Conservation (phyloP, 1,140 invertebrate species). For the Anastrepha ludens region DNA sequence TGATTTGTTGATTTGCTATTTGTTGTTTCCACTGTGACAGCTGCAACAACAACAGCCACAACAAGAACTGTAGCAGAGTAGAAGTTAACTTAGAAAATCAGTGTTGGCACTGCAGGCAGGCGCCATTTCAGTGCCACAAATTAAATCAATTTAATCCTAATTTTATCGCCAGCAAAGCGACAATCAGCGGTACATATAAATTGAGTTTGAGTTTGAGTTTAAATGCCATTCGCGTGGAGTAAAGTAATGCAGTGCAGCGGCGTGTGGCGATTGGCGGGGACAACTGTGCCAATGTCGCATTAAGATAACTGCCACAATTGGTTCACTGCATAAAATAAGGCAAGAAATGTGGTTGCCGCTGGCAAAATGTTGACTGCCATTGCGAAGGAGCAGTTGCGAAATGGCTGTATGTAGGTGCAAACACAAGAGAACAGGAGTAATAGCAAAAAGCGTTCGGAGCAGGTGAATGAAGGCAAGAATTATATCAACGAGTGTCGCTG, state of each 20-base stretch:
- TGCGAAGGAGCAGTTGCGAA: neutral
- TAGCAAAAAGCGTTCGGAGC: neutral
- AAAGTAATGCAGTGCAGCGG: neutral
- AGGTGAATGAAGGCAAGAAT: slow-evolving; percentile 5
- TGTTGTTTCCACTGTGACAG: neutral
- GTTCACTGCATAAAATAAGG: slow-evolving; percentile 7
- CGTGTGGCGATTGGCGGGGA: neutral
- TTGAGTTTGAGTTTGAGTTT: slow-evolving; percentile 15
- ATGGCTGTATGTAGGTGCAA: neutral
- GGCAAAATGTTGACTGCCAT: neutral
- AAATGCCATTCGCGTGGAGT: neutral
- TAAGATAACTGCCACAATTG: slow-evolving; percentile 50
- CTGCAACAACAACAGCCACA: neutral
- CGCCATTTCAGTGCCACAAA: slow-evolving; percentile 42
- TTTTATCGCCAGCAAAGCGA: slow-evolving; percentile 43
- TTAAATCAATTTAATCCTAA: slow-evolving; percentile 52
- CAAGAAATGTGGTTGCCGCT: neutral
- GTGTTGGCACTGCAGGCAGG: neutral
- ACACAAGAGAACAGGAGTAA: neutral
- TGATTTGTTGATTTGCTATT: slow-evolving; percentile 24
- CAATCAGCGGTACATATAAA: slow-evolving; percentile 45
- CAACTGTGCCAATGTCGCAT: slow-evolving; percentile 13
- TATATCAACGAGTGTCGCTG: neutral
- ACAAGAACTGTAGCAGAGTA: neutral
- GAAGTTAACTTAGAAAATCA: slow-evolving; percentile 36